Evolutionary conservation across 2,797 vertebrate genomes (phyloP), one percentile per base, ranked within the genome.

Genomic region (Gephyroberyx darwinii): DNA sequence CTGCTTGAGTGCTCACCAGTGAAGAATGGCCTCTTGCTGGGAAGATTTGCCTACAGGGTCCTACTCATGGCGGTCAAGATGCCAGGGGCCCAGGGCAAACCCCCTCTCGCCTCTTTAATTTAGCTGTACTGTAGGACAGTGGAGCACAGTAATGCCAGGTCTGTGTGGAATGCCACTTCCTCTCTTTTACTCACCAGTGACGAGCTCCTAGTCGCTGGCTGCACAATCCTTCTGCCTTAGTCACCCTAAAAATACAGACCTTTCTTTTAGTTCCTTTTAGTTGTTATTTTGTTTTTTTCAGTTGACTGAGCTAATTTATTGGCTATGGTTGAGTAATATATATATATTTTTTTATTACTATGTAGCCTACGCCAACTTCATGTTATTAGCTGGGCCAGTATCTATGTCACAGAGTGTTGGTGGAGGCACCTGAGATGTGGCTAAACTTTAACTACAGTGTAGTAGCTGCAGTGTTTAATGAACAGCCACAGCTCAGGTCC

Each of bases 11-110:
- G 2, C 81, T 89, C 86, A 75, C 63, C 69, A 39, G 76, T 85
- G 85, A 88, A 77, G 19, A 88, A 90, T 87, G 75, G 77, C 74
- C 86, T 80, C 74, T 69, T 65, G 67, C 71, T 65, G 68, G 69
- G 72, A 75, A 88, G 85, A 84, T 83, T 83, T 80, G 72, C 52
- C 78, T 65, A 37, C 53, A 5, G 65, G 85, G 64, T 75, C 37
- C 57, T 72, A 60, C 81, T 85, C 71, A 69, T 9, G 5, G 71
- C 63, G 72, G 81, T 75, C 75, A 65, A 77, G 78, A 72, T 22
- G 16, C 39, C 65, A 69, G 69, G 66, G 63, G 69, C 78, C 74
- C 75, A 57, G 71, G 72, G 74, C 67, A 71, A 39, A n/a, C 59
- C 70, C 35, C 37, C n/a, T 43, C 45, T n/a, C 33, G 14, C 43